A percentile compares a stretch with the other conserved stretches of the same genome.
phyloP scores from a whole-genome alignment of 2,888 invertebrate species.

The Synergus gifuensis region DNA sequence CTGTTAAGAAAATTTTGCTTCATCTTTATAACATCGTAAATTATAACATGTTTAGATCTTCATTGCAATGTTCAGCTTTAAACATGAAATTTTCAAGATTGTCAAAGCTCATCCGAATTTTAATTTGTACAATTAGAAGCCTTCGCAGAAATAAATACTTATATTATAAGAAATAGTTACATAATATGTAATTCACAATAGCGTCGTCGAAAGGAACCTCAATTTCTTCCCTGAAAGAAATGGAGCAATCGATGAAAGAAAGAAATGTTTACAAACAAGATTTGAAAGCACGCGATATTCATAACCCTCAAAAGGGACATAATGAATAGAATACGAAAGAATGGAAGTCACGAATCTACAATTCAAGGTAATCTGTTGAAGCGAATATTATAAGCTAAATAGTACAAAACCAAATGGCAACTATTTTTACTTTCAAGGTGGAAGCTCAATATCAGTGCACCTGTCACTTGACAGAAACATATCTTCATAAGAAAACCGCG shows the following conservation, averaged over 20 bases:
- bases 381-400: background rate
- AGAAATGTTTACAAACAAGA: conserved; percentile 38
- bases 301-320: background rate
- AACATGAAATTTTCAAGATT: too few species aligned
- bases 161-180: background rate
- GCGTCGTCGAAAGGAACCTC: accelerated
- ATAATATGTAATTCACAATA: background rate
- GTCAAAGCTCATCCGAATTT: too few species aligned
- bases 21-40: too few species aligned
- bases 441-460: background rate
- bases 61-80: too few species aligned
- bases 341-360: background rate
- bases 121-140: too few species aligned
- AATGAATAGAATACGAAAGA: background rate
- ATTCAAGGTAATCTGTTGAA: background rate
- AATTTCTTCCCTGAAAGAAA: background rate
- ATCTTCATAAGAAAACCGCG: background rate
- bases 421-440: background rate
- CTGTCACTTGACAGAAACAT: conserved; percentile 28
- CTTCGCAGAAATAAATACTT: too few species aligned
- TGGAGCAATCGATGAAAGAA: conserved; percentile 28
- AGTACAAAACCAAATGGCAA: background rate
- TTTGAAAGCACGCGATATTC: background rate
- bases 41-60: too few species aligned
- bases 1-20: too few species aligned